Evolutionary conservation across 2,888 invertebrate genomes (phyloP).

Genomic region (Hartigia nigra): DNA sequence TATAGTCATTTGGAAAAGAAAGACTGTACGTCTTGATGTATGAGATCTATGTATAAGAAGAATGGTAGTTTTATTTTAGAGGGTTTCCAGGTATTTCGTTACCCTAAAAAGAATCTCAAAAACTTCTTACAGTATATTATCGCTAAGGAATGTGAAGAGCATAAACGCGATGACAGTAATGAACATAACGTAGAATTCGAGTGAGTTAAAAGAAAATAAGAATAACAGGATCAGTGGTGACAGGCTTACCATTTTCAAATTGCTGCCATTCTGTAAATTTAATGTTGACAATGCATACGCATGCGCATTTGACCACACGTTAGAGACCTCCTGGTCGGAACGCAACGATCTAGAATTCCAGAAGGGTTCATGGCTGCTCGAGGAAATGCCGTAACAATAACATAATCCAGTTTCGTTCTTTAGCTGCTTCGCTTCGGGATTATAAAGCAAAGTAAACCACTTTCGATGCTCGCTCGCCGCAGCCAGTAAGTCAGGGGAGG

Average conservation of each 20-base stretch:
- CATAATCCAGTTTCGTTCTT: slow-evolving; percentile 38
- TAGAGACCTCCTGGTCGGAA: not conserved
- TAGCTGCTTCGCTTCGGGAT: slow-evolving; percentile 10
- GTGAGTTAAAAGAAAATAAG: not conserved
- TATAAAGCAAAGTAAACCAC: slow-evolving; percentile 51
- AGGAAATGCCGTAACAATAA: not conserved
- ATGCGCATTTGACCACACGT: not conserved
- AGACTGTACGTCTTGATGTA: not conserved
- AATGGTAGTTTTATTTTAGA: not conserved
- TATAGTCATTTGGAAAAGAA: not conserved
- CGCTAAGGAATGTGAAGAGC: not conserved
- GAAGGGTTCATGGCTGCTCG: not conserved
- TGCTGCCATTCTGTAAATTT: not conserved
- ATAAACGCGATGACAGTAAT: not conserved
- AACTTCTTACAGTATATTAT: not conserved
- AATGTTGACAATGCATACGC: not conserved
- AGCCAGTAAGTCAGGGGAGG: slow-evolving; percentile 30
- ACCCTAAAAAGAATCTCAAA: not conserved
- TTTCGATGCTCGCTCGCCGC: slow-evolving; percentile 51
- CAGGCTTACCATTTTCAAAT: not conserved
- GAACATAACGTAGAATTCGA: not conserved
- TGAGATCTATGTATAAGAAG: not conserved
- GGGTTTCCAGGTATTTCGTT: not conserved
- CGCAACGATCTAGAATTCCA: not conserved
- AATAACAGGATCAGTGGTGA: not conserved